Evolutionary conservation across 2,797 vertebrate genomes (phyloP), one percentile per base, ranked within the genome.

Genomic region (Sebastes taczanowskii): DNA sequence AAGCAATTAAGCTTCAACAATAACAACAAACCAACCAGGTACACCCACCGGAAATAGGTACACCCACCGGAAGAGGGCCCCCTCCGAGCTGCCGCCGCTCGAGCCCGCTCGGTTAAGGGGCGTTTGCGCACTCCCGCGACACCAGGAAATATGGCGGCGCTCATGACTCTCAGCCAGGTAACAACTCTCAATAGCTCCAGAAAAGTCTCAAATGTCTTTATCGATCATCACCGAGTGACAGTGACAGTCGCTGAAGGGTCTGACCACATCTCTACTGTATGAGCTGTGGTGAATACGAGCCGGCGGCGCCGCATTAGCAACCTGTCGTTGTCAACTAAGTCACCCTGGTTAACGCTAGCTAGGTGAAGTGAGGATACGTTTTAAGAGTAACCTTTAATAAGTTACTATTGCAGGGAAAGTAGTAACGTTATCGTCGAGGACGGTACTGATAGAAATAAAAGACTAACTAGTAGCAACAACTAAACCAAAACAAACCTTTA

Each of bases 111-210:
- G 29, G 35, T 78, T 66, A 38, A 88, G 74, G 83, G 79, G 90
- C 78, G 86, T 81, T 53, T 35, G 92, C 88, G 92, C 95, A 88
- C 86, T 93, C 94, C 75, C 90, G 91, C 69, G 72, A 87, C 67
- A 95, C 84, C 91, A 95, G 95, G 96, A 96, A 98, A 98, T 94
- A 98, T 98, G 97, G 98, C 98, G 93, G 97, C 97, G 95, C 97
- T 98, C 92, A 96, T 97, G 90, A 96, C 97, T 64, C 94, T 97
- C 87, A 94, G 93, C 89, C 97, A 98, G 97, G 97, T 98, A 97
- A 95, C 52, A 81, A 81, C 80, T 90, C 76, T 49, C 13, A 80
- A 72, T 58, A 78, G n/a, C 76, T 69, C 11, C 20, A 68, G 22
- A 86, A 88, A 93, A 88, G 61, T 60, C 23, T 63, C 6, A 49